These are phyloP conservation scores for Falco peregrinus DNA, from an alignment of 2,797 vertebrate genomes.

Conservation along the genomic window DNA sequence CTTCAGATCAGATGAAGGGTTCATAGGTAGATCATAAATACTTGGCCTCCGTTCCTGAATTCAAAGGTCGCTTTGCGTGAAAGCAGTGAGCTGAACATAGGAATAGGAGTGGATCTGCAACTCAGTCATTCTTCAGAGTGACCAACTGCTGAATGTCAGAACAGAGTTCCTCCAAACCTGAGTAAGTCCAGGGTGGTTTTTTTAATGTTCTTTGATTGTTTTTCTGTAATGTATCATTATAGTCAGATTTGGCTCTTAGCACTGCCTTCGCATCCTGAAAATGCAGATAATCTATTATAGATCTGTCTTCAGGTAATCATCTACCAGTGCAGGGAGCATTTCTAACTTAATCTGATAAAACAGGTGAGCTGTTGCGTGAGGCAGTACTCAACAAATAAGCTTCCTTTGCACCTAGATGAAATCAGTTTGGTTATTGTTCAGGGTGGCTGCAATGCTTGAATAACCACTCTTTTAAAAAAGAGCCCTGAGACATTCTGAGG, in stretches of 20 bases:
- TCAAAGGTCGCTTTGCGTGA: slow-evolving; percentile 60
- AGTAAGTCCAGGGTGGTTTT: slow-evolving; percentile 4
- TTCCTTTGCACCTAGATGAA: not conserved
- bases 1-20: slow-evolving; percentile 13
- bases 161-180: not conserved
- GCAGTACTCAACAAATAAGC: not conserved
- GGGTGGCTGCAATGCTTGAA: not conserved
- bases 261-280: not conserved
- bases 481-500: not conserved
- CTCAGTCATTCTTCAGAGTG: not conserved
- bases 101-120: not conserved
- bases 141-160: not conserved
- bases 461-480: not conserved
- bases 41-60: slow-evolving; percentile 41
- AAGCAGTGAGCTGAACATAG: not conserved
- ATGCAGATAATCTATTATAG: not conserved
- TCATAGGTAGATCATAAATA: slow-evolving; percentile 66
- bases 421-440: not conserved
- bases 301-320: not conserved
- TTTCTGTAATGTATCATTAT: not conserved
- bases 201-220: not conserved
- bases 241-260: not conserved
- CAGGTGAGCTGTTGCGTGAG: not conserved
- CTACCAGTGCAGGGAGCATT: not conserved
- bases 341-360: not conserved